Conservation (phyloP, 2,797 vertebrate genomes). For the Gila robusta region DNA sequence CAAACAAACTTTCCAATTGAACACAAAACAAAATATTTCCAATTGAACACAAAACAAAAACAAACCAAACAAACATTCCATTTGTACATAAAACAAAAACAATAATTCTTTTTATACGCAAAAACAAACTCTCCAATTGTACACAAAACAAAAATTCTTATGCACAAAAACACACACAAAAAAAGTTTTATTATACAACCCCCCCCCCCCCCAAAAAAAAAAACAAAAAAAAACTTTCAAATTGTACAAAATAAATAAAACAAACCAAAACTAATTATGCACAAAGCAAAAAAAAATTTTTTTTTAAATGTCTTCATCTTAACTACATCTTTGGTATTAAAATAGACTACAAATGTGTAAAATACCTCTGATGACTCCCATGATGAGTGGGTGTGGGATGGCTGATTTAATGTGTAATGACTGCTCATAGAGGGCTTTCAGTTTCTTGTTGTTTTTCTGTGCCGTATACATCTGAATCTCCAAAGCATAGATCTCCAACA, state of each 20-base stretch:
- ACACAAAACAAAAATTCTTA: too few species aligned
- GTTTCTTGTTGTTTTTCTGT: conserved; percentile 99
- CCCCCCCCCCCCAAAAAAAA: background rate
- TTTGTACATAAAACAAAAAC: background rate
- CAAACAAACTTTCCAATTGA: background rate
- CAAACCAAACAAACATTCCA: background rate
- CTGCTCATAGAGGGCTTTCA: conserved; percentile 98
- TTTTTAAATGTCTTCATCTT: background rate
- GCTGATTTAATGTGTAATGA: conserved; percentile 99
- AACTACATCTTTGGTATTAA: background rate
- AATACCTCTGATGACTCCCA: conserved; percentile 98
- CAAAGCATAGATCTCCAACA: conserved; percentile 98
- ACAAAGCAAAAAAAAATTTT: background rate
- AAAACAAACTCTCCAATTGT: background rate
- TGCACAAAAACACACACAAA: background rate
- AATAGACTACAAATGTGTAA: background rate
- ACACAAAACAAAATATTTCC: background rate
- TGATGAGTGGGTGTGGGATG: conserved; percentile 98
- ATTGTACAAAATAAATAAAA: background rate
- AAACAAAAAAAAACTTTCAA: background rate
- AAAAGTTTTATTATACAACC: too few species aligned
- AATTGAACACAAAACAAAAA: background rate
- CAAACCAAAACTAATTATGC: background rate
- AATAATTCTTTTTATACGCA: too few species aligned
- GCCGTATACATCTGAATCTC: conserved; percentile 99